Conservation (phyloP, 1,140 invertebrate species). For the Acromyrmex echinatior region DNA sequence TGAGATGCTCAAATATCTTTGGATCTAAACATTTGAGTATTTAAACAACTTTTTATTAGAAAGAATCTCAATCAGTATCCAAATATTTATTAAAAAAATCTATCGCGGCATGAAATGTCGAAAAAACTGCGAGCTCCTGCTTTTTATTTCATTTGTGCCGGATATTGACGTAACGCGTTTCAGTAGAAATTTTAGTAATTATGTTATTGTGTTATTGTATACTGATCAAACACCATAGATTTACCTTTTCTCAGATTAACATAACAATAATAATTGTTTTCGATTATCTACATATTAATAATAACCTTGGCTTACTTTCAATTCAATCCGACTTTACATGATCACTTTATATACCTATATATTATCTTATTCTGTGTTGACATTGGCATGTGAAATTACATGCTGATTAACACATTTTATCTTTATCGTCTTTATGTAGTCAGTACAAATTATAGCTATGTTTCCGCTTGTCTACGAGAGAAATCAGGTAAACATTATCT, state of each 20-base stretch:
- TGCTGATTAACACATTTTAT: constrained; percentile 28
- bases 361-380: constrained; percentile 20
- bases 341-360: constrained; percentile 15
- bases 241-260: constrained; percentile 49
- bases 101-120: not conserved
- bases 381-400: constrained; percentile 30
- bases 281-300: constrained; percentile 43
- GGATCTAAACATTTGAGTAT: not conserved
- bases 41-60: not conserved
- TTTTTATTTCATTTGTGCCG: constrained; percentile 3
- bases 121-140: not conserved
- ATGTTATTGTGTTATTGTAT: not conserved
- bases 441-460: not conserved
- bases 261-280: constrained; percentile 59
- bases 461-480: not conserved
- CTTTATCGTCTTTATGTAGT: not conserved
- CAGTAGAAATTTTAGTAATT: constrained; percentile 35
- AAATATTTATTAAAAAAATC: not conserved
- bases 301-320: constrained; percentile 39
- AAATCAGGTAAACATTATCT: constrained; percentile 2
- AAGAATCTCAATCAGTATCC: not conserved
- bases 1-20: not conserved
- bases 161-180: constrained; percentile 10
- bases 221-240: constrained; percentile 40
- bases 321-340: constrained; percentile 23